Evolutionary conservation across 2,113 vertebrate genomes (phyloP), one percentile per base, ranked within the genome.

Genomic region (Picathartes gymnocephalus): DNA sequence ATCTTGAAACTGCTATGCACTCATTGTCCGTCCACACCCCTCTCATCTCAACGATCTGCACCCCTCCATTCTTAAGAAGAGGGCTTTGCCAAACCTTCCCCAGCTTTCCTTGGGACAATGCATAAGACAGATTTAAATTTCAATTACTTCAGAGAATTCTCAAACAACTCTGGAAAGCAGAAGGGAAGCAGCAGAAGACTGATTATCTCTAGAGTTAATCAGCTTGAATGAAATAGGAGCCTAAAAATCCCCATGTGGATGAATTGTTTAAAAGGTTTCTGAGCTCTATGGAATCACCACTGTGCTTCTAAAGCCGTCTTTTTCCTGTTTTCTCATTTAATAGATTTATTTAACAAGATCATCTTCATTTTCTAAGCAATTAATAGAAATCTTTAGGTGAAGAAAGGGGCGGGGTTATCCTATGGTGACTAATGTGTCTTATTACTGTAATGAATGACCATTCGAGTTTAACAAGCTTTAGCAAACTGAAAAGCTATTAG

Each of bases 401-500:
- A 86, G 45, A 88, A 92, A 86, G 51, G 10, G 25, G 10, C n/a
- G 61, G 33, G 28, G 72, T 93, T 92, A 51, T 37, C 37, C 44
- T 72, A 42, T 51, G 60, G 80, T 92, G 95, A 94, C 54, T 91
- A 56, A 76, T 96, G 94, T 95, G 64, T 95, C 79, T 93, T 94
- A 33, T 82, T 96, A 68, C 33, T 91, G 53, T 78, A 90, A 83
- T 70, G 60, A 57, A 50, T 42, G 51, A 92, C 95, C 11, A 95
- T 88, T 95, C 91, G 81, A 85, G 40, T 93, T 97, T 96, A 96
- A 80, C 31, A 93, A 92, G 44, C 65, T 96, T 57, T 69, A 95
- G 87, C 42, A 86, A 88, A 94, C 40, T 92, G 74, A 90, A 84
- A 95, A 97, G 64, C 58, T 92, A 85, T 96, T 95, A 96, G 30